A percentile compares a stretch with the other conserved stretches of the same genome.
Conservation (phyloP, 2,113 vertebrate species). For the Bufo bufo region DNA sequence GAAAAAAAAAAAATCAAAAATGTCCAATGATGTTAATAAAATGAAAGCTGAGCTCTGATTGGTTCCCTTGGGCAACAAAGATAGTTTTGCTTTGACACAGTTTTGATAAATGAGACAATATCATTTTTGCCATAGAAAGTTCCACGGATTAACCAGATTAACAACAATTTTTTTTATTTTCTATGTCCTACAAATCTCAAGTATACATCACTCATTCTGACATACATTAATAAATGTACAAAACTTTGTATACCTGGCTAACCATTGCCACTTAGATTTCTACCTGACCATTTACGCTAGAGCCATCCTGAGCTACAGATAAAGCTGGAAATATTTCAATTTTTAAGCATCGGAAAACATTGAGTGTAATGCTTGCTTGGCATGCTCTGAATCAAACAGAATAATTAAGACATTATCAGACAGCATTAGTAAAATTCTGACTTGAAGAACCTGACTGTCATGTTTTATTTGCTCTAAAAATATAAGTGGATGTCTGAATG, state of each 20-base stretch:
- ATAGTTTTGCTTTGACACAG: too few relatives aligned
- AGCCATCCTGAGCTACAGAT: background rate
- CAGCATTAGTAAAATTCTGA: conserved; percentile 3
- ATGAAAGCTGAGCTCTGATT: too few relatives aligned
- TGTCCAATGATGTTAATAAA: too few relatives aligned
- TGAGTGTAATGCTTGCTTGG: conserved; percentile 15
- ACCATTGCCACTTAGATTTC: background rate
- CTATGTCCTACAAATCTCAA: background rate
- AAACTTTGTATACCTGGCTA: background rate
- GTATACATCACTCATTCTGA: background rate
- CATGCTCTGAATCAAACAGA: conserved; percentile 26
- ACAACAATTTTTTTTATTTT: background rate
- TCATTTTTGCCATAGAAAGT: background rate
- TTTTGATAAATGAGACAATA: too few relatives aligned
- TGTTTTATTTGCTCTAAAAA: conserved; percentile 40
- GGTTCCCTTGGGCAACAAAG: too few relatives aligned
- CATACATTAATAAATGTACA: background rate
- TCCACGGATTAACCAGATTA: background rate
- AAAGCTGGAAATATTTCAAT: conserved; percentile 3
- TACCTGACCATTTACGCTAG: background rate
- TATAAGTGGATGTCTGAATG: conserved; percentile 24
- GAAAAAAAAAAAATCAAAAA: too few relatives aligned
- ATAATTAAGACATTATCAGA: conserved; percentile 23
- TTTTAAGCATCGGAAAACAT: background rate
- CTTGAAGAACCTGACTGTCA: conserved; percentile 38